Conservation (phyloP, 1,140 invertebrate species). For the Bombus pascuorum region DNA sequence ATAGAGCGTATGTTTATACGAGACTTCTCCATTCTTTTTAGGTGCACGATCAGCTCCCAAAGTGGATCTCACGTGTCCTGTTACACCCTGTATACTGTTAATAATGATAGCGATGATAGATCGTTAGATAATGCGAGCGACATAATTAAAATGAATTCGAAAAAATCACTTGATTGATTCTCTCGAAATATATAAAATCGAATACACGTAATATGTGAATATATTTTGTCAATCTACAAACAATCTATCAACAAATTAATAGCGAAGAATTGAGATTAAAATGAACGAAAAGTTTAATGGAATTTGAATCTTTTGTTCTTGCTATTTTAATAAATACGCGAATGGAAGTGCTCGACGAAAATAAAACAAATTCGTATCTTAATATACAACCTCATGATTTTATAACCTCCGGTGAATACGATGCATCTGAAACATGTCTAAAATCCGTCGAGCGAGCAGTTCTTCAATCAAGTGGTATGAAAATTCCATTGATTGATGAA, state of each 20-base stretch:
- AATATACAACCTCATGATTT: background rate
- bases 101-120: no score
- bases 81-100: no score
- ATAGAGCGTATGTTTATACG: no score
- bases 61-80: fast-evolving
- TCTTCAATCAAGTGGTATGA: slow-evolving; percentile 4
- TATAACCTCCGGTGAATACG: background rate
- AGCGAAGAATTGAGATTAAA: background rate
- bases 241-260: background rate
- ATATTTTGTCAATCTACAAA: background rate
- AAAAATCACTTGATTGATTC: no score
- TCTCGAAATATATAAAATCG: background rate
- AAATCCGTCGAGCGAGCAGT: background rate
- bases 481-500: slow-evolving; percentile 32
- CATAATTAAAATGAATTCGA: no score
- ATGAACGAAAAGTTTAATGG: no score
- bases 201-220: background rate
- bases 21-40: no score
- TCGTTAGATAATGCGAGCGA: no score
- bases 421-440: background rate
- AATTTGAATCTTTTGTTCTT: background rate
- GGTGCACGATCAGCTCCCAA: fast-evolving
- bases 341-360: background rate
- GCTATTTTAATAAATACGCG: background rate
- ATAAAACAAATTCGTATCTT: background rate